Percentiles rank a stretch among this genome's conserved stretches.
Conservation (phyloP, 2,888 invertebrate genomes). For the Teleiodes luculella region DNA sequence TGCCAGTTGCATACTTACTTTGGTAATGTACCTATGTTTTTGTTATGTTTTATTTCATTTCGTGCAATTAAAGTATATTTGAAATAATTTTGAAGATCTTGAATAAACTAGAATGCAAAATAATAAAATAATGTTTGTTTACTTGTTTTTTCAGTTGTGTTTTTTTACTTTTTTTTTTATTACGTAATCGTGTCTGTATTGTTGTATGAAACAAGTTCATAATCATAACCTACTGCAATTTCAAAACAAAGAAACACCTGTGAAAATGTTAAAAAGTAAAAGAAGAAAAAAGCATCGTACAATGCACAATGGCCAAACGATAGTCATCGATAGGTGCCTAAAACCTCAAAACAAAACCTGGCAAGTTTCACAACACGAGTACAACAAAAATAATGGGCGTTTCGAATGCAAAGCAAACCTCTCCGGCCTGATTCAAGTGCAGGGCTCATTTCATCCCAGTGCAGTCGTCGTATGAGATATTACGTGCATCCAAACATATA, state of each 20-base stretch:
- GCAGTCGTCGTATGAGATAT: conserved; percentile 19
- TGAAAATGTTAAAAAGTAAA: not conserved
- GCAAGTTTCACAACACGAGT: conserved; percentile 4
- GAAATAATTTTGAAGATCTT: no score
- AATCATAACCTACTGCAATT: no score
- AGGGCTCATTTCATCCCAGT: conserved; percentile 32
- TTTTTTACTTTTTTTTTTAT: no score
- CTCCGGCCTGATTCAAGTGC: conserved; percentile 35
- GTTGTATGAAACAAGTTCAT: no score
- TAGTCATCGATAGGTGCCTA: not conserved
- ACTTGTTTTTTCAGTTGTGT: no score
- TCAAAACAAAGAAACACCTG: not conserved
- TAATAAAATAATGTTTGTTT: no score
- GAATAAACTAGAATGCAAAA: no score
- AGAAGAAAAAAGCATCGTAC: not conserved
- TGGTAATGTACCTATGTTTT: no score
- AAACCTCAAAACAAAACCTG: not conserved
- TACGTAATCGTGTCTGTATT: not conserved
- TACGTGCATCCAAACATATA: not conserved
- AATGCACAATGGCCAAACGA: conserved; percentile 1
- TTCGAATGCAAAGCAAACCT: conserved; percentile 47
- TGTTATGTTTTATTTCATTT: no score
- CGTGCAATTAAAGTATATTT: no score
- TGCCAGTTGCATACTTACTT: no score
- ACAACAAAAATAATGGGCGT: conserved; percentile 16